Percentiles rank a stretch among this genome's conserved stretches.
These are phyloP conservation scores for Diarsia rubi DNA, from an alignment of 2,888 invertebrate species.

Conservation along the genomic window DNA sequence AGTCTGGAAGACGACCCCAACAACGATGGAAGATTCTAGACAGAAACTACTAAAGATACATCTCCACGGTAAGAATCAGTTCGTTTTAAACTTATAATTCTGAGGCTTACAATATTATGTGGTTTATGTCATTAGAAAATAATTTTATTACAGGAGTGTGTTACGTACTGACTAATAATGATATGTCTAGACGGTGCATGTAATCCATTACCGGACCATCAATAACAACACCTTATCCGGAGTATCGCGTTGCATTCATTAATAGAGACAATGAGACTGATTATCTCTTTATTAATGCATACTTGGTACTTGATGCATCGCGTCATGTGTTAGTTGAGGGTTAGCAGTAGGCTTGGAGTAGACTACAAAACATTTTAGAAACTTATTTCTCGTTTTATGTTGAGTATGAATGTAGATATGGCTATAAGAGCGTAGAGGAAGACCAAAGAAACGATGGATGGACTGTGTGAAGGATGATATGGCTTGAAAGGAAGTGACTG, in stretches of 20 bases:
- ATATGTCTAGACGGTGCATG: constrained; percentile 6
- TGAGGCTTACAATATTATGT: neutral
- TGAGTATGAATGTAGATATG: too few species aligned
- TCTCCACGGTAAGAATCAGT: neutral
- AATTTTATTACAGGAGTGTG: too few species aligned
- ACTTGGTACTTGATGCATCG: neutral
- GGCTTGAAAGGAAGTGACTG: too few species aligned
- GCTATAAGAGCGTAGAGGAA: too few species aligned
- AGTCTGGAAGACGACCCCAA: too few species aligned
- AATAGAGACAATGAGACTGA: neutral
- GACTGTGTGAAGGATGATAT: too few species aligned
- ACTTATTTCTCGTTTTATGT: too few species aligned
- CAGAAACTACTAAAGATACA: too few species aligned
- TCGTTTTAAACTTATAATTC: neutral
- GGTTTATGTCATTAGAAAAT: neutral
- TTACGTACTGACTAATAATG: neutral
- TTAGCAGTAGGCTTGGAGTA: too few species aligned
- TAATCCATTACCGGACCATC: neutral
- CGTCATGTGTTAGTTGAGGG: neutral
- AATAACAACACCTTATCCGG: constrained; percentile 15
- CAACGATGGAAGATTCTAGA: too few species aligned
- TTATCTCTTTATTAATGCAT: neutral
- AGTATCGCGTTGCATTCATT: constrained; percentile 1
- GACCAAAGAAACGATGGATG: too few species aligned
- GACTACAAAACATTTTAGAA: neutral